Percentiles rank a stretch among this genome's conserved stretches.
phyloP scores from a whole-genome alignment of 2,797 vertebrate genomes.

The Sternotherus odoratus region DNA sequence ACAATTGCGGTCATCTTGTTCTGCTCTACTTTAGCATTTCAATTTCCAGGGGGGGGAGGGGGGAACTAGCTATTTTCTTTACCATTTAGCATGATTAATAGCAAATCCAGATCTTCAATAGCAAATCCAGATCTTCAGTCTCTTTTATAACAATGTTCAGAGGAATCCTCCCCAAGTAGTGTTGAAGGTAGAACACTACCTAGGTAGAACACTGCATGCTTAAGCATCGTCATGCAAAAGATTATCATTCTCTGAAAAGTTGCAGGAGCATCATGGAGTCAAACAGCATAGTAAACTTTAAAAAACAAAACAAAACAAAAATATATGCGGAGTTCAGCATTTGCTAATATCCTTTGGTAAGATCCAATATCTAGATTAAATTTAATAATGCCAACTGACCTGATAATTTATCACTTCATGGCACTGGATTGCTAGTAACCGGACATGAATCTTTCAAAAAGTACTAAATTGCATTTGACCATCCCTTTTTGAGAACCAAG shows the following conservation, averaged over 20 bases:
- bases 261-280: background rate
- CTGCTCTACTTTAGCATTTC: background rate
- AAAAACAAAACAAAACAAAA: background rate
- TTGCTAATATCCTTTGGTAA: background rate
- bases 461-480: background rate
- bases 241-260: background rate
- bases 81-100: background rate
- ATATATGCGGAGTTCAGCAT: background rate
- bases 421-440: background rate
- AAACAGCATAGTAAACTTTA: background rate
- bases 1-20: background rate
- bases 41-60: background rate
- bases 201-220: background rate
- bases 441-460: background rate
- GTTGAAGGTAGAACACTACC: background rate
- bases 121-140: background rate
- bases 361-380: background rate
- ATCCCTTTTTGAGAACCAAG: slow-evolving; percentile 11
- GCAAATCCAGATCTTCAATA: background rate
- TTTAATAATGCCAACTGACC: background rate
- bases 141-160: background rate
- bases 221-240: background rate
- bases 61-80: background rate
- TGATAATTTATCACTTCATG: background rate
- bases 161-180: background rate